Evolutionary conservation across 2,888 invertebrate species (phyloP).

Genomic region (Meiosimyza decipiens): DNA sequence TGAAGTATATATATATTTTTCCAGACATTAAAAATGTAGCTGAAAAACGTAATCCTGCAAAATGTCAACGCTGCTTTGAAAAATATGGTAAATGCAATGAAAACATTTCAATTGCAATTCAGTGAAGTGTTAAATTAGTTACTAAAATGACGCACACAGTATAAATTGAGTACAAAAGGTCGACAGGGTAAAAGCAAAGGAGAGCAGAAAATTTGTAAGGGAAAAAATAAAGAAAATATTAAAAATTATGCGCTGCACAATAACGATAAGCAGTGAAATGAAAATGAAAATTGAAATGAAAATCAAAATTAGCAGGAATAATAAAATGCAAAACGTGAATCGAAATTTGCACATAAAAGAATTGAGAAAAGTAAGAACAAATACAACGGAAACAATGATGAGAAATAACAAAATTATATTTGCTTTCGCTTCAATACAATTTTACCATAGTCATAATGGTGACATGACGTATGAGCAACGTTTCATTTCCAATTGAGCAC

Average conservation of each 20-base stretch:
- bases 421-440: too few species aligned
- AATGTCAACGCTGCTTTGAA: constrained; percentile 40
- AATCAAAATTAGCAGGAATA: neutral
- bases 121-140: constrained; percentile 11
- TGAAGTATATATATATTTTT: too few species aligned
- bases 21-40: too few species aligned
- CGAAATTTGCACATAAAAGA: neutral
- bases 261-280: neutral
- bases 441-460: too few species aligned
- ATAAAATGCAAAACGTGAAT: neutral
- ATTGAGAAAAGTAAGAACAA: neutral
- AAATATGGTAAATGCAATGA: constrained; percentile 10
- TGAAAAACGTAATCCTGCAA: constrained; percentile 38
- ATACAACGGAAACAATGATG: too few species aligned
- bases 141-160: neutral
- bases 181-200: too few species aligned
- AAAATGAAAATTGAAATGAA: constrained; percentile 7
- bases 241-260: constrained; percentile 2
- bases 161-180: neutral
- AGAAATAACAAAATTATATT: too few species aligned
- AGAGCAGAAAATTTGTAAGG: too few species aligned
- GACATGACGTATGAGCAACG: too few species aligned
- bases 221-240: neutral
- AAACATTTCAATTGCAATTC: neutral
- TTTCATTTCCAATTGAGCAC: too few species aligned